Evolutionary conservation across 2,888 invertebrate species (phyloP), one percentile per base, ranked within the genome.

Genomic region (Macrosiphum euphorbiae): DNA sequence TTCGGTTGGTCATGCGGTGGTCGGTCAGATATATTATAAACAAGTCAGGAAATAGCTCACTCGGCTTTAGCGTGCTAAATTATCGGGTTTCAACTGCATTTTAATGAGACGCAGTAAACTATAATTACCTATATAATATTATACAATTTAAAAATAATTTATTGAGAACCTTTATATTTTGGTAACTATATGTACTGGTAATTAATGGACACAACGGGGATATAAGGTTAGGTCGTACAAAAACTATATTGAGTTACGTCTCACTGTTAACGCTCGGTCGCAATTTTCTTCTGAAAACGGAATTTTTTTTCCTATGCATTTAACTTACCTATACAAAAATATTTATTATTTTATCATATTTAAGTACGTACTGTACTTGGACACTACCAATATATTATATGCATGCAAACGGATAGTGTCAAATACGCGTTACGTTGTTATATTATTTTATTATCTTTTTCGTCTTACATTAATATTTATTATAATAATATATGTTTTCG

Each of bases 391-490:
- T 67, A 35, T n/a, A 88, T 52, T n/a, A 88, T 52, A 0, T 52
- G 35, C 11, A 16, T 28, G 44, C 91, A 24, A 55, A 58, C 58
- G n/a, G 47, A 7, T n/a, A 58, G 85, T 85, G 91, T 91, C 84
- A 47, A 35, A 90, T 91, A 67, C 28, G 26, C 50, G 35, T n/a
- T 84, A 92, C 41, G 44, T 91, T 50, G 26, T 67, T 67, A 44
- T 58, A 88, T 88, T 88, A 58, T 88, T 58, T 58, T 92, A 88
- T 88, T 78, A n/a, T 78, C 52, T 88, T 88, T 85, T 55, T 94
- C 58, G 41, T 86, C 67, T 90, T 50, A 90, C 41, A 94, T 94
- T 94, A 94, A 94, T 87, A 94, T 94, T 94, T 94, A 94, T 94
- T 78, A 35, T 85, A 41, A 13, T 84, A 78, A 20, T 78, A 78